Percentiles rank a stretch among this genome's conserved stretches.
phyloP scores from a whole-genome alignment of 2,113 vertebrate genomes.

The Varanus komodoensis region DNA sequence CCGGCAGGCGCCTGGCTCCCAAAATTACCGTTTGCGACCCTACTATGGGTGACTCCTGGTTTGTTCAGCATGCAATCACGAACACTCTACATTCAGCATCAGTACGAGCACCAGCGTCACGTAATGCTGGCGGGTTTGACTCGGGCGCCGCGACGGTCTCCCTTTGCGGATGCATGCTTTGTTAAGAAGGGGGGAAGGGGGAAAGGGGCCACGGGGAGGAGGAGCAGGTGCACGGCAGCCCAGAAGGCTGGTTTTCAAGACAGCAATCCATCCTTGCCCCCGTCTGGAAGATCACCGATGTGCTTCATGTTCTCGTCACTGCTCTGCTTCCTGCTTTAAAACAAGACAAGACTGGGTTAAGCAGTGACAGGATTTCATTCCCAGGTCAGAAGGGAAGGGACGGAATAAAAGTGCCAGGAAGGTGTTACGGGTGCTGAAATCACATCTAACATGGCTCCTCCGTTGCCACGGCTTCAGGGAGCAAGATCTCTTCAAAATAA shows the following conservation, averaged over 20 bases:
- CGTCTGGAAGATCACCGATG: slow-evolving; percentile 83
- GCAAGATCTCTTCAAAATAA: neutral
- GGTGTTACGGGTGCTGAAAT: no score
- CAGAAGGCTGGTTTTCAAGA: slow-evolving; percentile 73
- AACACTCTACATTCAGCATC: slow-evolving; percentile 64
- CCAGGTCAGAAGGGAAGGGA: no score
- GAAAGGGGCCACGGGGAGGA: neutral
- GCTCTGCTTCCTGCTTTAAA: slow-evolving; percentile 88
- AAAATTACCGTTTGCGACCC: no score
- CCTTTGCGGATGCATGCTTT: slow-evolving; percentile 17
- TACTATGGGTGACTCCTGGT: slow-evolving; percentile 37
- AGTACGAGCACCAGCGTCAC: slow-evolving; percentile 38
- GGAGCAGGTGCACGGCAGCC: slow-evolving; percentile 40
- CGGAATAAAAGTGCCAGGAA: no score
- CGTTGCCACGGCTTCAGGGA: neutral
- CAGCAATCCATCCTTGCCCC: slow-evolving; percentile 88
- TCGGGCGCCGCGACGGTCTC: slow-evolving; percentile 52
- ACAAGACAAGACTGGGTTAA: slow-evolving; percentile 51
- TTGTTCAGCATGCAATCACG: slow-evolving; percentile 78
- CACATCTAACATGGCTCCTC: neutral
- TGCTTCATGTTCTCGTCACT: slow-evolving; percentile 85
- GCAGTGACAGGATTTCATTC: neutral
- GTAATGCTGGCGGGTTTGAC: slow-evolving; percentile 58
- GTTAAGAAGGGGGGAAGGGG: neutral
- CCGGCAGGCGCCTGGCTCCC: no score